Base-by-base conservation (phyloP, 2,797 vertebrate genomes). In the Sebastes kiyomatsui region DNA sequence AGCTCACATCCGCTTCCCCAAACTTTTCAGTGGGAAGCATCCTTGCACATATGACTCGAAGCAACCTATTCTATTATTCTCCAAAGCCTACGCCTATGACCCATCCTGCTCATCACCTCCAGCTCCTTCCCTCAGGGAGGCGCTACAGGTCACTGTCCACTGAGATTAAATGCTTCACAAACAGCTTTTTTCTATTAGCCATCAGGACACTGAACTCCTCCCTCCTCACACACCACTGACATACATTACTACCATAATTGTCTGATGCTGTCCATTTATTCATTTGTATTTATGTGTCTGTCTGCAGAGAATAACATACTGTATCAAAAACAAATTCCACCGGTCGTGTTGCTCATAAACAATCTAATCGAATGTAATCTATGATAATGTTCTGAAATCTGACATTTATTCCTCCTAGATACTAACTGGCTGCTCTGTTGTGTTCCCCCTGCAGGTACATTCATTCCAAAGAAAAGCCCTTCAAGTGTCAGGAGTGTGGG, bases 401-500 rank as follows among this genome's bases (percentile, higher is more conserved):
- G 58, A 56, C 32, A 66, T 13, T 9, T 20, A 42, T 55, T 23
- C 13, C 28, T 25, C 5, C 27, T n/a, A 12, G 67, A 64, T 18
- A n/a, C 59, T 87, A 70, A 84, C 33, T 1, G 7, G 14, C 66
- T 72, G 38, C 22, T 72, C 5, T 64, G 42, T 25, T 82, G 58
- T 77, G 30, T 79, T 90, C 76, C 65, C 20, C 49, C 30, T 83
- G 22, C 94, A 99, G 98, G 96, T 99, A 99, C 90, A 99, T 99
- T 87, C 98, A 99, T 90, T 99, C 98, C 92, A 99, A 99, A 97
- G 98, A 99, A 95, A 99, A 99, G 85, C 98, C 98, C 61, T 99
- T 99, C 95, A 99, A 99, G 92, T 99, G 98, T 94, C 98, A 99
- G 92, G 98, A 99, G 93, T 99, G 98, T 3, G 98, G 98, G 62